Evolutionary conservation across 2,888 invertebrate genomes (phyloP).

Genomic region (Ferdinandea cuprea): DNA sequence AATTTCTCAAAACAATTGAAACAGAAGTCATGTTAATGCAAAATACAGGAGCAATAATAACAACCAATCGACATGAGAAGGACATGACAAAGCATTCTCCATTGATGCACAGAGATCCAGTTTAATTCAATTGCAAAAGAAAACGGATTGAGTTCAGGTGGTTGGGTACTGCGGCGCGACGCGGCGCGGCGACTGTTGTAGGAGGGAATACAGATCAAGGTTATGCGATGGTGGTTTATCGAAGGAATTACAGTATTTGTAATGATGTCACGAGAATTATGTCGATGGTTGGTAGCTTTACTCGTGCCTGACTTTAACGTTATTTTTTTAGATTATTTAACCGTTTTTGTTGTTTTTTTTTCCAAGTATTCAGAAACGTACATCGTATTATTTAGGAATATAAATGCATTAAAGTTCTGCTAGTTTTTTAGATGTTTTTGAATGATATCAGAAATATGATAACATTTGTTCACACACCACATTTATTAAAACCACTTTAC

Average conservation of each 20-base stretch:
- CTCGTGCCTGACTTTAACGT: conserved; percentile 46
- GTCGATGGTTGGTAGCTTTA: conserved; percentile 55
- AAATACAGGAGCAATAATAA: conserved; percentile 76
- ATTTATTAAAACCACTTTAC: too few relatives aligned
- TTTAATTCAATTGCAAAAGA: conserved; percentile 47
- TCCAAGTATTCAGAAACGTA: neutral
- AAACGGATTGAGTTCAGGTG: conserved; percentile 51
- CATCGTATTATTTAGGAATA: neutral
- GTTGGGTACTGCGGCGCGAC: neutral
- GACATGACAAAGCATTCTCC: conserved; percentile 74
- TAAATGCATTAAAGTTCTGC: too few relatives aligned
- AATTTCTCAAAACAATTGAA: conserved; percentile 75
- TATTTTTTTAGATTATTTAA: conserved; percentile 28
- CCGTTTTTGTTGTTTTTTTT: neutral
- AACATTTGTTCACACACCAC: too few relatives aligned
- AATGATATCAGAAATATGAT: too few relatives aligned
- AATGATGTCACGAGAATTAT: conserved; percentile 74
- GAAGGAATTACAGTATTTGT: conserved; percentile 30
- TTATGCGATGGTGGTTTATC: conserved; percentile 38
- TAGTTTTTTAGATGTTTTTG: too few relatives aligned
- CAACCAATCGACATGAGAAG: conserved; percentile 75
- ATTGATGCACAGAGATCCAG: conserved; percentile 59
- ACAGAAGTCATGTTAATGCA: conserved; percentile 76
- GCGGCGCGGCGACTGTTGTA: neutral
- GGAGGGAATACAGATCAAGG: conserved; percentile 40